Base-by-base conservation (phyloP, 1,140 invertebrate genomes). In the Thaumatotibia leucotreta region DNA sequence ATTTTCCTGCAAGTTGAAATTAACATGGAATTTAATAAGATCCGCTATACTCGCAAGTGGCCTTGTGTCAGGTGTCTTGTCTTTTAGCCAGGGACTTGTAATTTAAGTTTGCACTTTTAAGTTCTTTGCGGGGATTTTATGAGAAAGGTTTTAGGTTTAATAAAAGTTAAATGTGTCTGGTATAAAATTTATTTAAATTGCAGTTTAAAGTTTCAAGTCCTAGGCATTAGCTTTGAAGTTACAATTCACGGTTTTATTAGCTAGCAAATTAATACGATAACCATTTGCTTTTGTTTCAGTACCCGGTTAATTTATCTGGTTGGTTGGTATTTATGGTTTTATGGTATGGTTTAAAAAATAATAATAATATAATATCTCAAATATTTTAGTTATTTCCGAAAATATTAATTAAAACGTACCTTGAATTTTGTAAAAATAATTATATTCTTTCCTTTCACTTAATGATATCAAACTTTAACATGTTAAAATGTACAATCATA, bases 21-120 rank as follows among this genome's bases (percentile, higher is more conserved):
- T 52, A 52, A 52, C 20, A 52, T 52, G 50, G 22, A 52, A 27
- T 52, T 52, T 52, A 52, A 52, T 52, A 52, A 52, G 50, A 14
- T 52, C 22, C 23, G 50, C 24, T 52, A 22, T 24, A 45, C 39
- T 45, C 39, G 20, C 39, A 45, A 45, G 39, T 45, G 39, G 17
- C 39, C n/a, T 45, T 17, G 39, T 45, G 39, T 45, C 39, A 45
- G 39, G 17, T 45, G 39, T 45, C 39, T 45, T 20, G 39, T 45
- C 39, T 45, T 14, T 45, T 20, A 14, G 14, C 39, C 17, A 17
- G 14, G 14, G 17, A 45, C 39, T 45, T 45, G 39, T 45, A 45
- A 45, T 45, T 45, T 45, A 45, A 45, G n/a, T 14, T 45, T 45
- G 14, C 39, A 45, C 39, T 45, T 45, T 14, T 20, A 8, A 45